Percentiles rank a stretch among this genome's conserved stretches.
Conservation (phyloP, 2,888 invertebrate species). For the Drosophila longiperda region DNA sequence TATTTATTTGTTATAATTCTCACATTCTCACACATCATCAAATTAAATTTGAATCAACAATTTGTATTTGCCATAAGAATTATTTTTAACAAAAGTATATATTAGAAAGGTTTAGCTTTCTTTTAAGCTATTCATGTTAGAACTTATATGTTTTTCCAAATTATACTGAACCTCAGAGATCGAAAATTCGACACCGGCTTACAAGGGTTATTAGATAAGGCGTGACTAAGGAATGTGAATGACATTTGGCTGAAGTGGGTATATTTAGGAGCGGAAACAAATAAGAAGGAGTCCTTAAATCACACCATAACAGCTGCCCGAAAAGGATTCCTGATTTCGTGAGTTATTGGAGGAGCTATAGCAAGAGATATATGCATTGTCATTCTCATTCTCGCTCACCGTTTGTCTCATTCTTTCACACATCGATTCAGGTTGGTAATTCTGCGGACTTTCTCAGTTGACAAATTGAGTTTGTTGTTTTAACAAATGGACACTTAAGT, state of each 20-base stretch:
- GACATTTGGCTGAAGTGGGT: not conserved
- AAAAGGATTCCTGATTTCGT: not conserved
- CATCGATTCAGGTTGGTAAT: not conserved
- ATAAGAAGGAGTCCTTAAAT: not conserved
- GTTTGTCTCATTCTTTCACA: not conserved
- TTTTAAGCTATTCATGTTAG: too few species aligned
- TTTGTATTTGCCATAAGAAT: not conserved
- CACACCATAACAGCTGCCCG: not conserved
- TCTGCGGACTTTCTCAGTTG: slow-evolving; percentile 12
- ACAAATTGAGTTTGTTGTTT: slow-evolving; percentile 22
- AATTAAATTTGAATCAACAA: not conserved
- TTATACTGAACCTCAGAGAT: too few species aligned
- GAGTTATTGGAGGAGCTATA: not conserved
- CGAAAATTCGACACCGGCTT: too few species aligned
- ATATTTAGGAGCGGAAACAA: too few species aligned
- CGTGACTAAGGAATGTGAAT: not conserved
- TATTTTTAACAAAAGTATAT: not conserved
- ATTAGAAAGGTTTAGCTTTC: too few species aligned
- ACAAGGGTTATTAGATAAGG: too few species aligned
- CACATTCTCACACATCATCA: not conserved
- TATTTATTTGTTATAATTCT: not conserved
- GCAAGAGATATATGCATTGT: not conserved
- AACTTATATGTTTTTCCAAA: too few species aligned
- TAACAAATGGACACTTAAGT: slow-evolving; percentile 85
- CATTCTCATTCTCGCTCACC: not conserved